A percentile compares a stretch with the other conserved stretches of the same genome.
Conservation (phyloP, 2,113 vertebrate species). For the Diglossa brunneiventris region DNA sequence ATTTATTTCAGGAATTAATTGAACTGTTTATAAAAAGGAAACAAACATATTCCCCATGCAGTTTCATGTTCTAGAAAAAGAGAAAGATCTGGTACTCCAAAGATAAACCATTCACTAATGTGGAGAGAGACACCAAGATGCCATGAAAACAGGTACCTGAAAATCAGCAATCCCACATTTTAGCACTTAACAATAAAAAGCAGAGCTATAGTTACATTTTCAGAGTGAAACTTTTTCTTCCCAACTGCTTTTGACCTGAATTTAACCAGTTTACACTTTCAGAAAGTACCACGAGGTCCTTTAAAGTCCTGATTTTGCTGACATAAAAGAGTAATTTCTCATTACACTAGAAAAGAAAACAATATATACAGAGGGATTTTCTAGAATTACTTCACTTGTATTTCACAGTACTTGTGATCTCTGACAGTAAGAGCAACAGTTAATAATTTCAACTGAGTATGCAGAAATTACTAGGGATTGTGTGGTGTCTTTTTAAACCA, state of each 20-base stretch:
- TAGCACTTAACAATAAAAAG: neutral
- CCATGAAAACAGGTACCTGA: neutral
- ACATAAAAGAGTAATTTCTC: neutral
- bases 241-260: neutral
- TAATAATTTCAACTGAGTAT: neutral
- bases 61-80: neutral
- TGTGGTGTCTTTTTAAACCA: neutral
- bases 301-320: neutral
- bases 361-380: neutral
- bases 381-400: neutral
- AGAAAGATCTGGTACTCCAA: neutral
- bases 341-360: neutral
- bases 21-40: neutral
- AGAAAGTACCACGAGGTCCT: neutral
- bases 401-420: neutral
- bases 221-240: neutral
- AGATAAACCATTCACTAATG: neutral
- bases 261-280: neutral
- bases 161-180: neutral
- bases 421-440: neutral
- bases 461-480: neutral
- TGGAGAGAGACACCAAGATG: neutral
- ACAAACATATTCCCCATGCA: neutral
- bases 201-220: neutral
- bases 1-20: neutral